Conservation (phyloP, 2,113 vertebrate genomes). For the Litocranius walleri region DNA sequence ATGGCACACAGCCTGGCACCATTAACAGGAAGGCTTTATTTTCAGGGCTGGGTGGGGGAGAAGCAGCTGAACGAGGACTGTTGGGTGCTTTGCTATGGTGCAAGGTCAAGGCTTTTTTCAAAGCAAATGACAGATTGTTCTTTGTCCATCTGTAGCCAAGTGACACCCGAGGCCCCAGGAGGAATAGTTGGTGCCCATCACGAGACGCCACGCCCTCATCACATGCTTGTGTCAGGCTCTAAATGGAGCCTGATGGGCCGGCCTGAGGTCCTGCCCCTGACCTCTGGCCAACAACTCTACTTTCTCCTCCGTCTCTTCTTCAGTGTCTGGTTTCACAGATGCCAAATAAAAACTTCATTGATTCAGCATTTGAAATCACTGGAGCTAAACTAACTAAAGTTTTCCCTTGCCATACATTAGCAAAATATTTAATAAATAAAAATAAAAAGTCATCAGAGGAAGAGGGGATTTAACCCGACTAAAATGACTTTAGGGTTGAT, state of each 20-base stretch:
- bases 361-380: background rate
- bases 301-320: background rate
- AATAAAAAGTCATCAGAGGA: background rate
- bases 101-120: conserved; percentile 54
- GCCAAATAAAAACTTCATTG: conserved; percentile 2
- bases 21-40: conserved; percentile 3
- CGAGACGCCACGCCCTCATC: conserved; percentile 4
- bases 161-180: conserved; percentile 13
- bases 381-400: background rate
- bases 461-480: background rate
- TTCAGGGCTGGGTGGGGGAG: background rate
- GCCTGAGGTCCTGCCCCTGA: background rate
- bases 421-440: background rate
- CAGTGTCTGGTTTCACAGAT: conserved; percentile 5
- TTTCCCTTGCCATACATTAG: background rate
- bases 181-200: conserved; percentile 40
- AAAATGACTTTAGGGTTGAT: background rate
- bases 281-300: background rate
- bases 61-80: conserved; percentile 20
- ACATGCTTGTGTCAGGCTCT: conserved; percentile 28
- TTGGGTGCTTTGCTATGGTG: background rate
- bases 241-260: background rate
- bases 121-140: conserved; percentile 44
- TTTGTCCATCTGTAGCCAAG: conserved; percentile 47
- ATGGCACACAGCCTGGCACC: background rate